Conservation (phyloP, 1,140 invertebrate genomes). For the Cyclina sinensis region DNA sequence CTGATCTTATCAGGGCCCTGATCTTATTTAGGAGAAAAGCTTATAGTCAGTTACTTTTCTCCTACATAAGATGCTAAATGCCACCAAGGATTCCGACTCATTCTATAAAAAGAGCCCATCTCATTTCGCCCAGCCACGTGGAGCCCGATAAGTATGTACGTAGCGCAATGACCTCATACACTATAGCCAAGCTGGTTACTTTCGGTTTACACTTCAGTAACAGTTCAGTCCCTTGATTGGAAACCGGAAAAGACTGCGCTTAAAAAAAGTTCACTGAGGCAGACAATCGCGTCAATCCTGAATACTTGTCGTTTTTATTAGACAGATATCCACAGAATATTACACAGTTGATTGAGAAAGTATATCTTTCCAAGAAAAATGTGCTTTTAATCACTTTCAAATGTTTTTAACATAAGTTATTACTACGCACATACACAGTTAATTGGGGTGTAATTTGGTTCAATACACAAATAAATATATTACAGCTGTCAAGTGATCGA, state of each 20-base stretch:
- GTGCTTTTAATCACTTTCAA: too few relatives aligned
- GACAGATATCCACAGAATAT: too few relatives aligned
- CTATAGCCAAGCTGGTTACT: slow-evolving; percentile 38
- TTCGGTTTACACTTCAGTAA: slow-evolving; percentile 7
- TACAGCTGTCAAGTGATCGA: slow-evolving; percentile 43
- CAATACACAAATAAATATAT: slow-evolving; percentile 51
- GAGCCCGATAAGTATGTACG: slow-evolving; percentile 5
- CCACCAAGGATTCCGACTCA: too few relatives aligned
- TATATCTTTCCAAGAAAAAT: too few relatives aligned
- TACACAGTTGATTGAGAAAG: too few relatives aligned
- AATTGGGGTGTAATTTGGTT: slow-evolving; percentile 6
- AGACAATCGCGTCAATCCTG: neutral
- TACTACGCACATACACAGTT: neutral
- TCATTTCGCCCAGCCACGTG: neutral
- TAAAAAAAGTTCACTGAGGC: slow-evolving; percentile 33
- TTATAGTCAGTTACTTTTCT: too few relatives aligned
- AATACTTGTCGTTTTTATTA: neutral
- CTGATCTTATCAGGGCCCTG: too few relatives aligned
- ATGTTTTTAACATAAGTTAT: neutral
- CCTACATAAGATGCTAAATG: too few relatives aligned
- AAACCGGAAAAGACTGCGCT: neutral
- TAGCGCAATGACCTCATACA: slow-evolving; percentile 28
- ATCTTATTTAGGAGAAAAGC: too few relatives aligned
- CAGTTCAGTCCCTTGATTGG: neutral
- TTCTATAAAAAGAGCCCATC: too few relatives aligned